phyloP scores from a whole-genome alignment of 37 sponge, comb jelly and placozoan genomes.

The Haliclona indistincta region DNA sequence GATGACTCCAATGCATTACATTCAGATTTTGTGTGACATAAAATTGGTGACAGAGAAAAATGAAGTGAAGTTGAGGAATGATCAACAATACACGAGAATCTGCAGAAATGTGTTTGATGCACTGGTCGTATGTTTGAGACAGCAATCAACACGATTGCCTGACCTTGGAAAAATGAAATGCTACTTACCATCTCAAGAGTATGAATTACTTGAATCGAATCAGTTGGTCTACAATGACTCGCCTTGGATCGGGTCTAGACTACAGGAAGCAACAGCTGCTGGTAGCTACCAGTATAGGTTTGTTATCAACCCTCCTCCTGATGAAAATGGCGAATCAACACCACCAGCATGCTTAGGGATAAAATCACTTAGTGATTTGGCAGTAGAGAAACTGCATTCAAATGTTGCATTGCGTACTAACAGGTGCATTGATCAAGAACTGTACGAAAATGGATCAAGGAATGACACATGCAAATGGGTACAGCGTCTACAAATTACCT shows the following conservation, averaged over 20 bases:
- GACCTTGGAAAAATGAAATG: background rate
- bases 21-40: constrained; percentile 13
- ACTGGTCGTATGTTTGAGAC: constrained; percentile 16
- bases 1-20: constrained; percentile 15
- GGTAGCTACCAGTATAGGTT: too few species aligned
- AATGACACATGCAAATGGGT: constrained; percentile 3
- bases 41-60: too few species aligned
- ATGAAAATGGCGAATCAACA: constrained; percentile 9
- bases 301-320: constrained; percentile 17
- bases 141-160: too few species aligned
- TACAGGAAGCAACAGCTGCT: background rate
- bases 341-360: constrained; percentile 48
- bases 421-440: constrained; percentile 32
- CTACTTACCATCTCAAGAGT: constrained; percentile 16
- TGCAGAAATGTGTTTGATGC: constrained; percentile 15
- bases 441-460: constrained; percentile 3
- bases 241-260: constrained; percentile 35
- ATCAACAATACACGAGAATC: constrained; percentile 12
- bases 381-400: constrained; percentile 36
- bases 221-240: constrained; percentile 42
- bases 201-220: constrained; percentile 12
- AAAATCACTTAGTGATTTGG: constrained; percentile 12
- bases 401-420: background rate
- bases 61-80: background rate
- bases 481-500: background rate